Percentiles rank a stretch among this genome's conserved stretches.
These are phyloP conservation scores for Lottia gigantea DNA, from an alignment of 2,888 invertebrate species.

Conservation along the genomic window DNA sequence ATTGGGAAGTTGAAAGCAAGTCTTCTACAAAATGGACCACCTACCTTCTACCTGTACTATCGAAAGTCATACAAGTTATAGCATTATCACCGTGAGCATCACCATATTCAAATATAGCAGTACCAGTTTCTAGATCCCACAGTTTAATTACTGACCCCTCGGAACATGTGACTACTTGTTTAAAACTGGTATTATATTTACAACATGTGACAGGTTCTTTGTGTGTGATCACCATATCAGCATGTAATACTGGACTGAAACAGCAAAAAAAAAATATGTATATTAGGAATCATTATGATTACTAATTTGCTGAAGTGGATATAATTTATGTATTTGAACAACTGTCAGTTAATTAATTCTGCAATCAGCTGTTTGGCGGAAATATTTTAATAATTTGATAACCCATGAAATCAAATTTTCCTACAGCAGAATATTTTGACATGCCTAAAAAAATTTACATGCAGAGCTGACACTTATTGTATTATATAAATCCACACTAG, in stretches of 20 bases:
- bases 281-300: background rate
- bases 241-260: conserved; percentile 59
- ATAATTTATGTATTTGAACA: too few species aligned
- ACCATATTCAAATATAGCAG: conserved; percentile 66
- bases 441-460: too few species aligned
- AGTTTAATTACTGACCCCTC: conserved; percentile 67
- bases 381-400: too few species aligned
- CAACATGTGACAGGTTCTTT: conserved; percentile 65
- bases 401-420: too few species aligned
- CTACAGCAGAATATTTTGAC: too few species aligned
- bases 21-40: background rate
- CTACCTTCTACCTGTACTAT: conserved; percentile 64
- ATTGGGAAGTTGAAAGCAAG: too few species aligned
- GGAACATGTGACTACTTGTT: conserved; percentile 67
- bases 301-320: background rate
- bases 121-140: conserved; percentile 68
- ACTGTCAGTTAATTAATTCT: too few species aligned
- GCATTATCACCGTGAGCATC: conserved; percentile 66
- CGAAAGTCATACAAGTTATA: conserved; percentile 68
- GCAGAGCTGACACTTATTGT: too few species aligned
- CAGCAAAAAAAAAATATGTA: background rate
- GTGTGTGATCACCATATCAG: conserved; percentile 66
- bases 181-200: conserved; percentile 66
- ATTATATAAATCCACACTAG: too few species aligned
- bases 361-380: too few species aligned